Percentiles rank a stretch among this genome's conserved stretches.
phyloP scores from a whole-genome alignment of 2,888 invertebrate genomes.

The Dinocampus coccinellae region DNA sequence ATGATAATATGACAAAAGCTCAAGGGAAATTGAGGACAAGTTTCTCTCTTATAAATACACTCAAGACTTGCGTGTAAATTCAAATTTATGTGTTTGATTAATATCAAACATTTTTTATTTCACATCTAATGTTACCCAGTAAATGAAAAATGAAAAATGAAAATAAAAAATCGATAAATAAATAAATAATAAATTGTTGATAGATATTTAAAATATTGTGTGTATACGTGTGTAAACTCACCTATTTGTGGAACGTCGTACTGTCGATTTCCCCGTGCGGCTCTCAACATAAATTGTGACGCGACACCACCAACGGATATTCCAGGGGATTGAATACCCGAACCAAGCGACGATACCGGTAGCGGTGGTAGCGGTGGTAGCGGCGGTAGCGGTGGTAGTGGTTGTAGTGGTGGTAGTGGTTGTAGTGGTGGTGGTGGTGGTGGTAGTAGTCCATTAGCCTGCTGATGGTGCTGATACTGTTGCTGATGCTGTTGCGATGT shows the following conservation, averaged over 20 bases:
- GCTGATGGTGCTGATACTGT: not conserved
- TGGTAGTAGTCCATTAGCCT: conserved; percentile 65
- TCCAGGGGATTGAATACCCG: conserved; percentile 43
- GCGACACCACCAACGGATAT: conserved; percentile 71
- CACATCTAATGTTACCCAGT: too few species aligned
- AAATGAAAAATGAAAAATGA: too few species aligned
- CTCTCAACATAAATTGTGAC: conserved; percentile 84
- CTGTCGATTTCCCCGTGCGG: conserved; percentile 76
- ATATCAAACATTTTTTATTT: not conserved
- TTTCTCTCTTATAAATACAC: not conserved
- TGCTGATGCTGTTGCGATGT: conserved; percentile 32
- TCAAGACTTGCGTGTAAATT: not conserved
- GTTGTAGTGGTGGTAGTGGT: too few species aligned
- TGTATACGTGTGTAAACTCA: conserved; percentile 62
- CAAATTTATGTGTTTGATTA: not conserved
- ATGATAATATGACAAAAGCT: conserved; percentile 1
- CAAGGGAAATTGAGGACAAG: not conserved
- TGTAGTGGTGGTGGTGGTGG: conserved; percentile 70
- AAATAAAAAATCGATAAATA: too few species aligned
- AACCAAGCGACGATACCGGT: conserved; percentile 72
- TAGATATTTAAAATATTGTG: not conserved
- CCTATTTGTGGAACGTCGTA: conserved; percentile 91
- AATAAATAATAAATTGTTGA: too few species aligned
- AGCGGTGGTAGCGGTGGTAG: too few species aligned
- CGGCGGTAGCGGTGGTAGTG: too few species aligned